Conservation (phyloP, 2,797 vertebrate species). For the Monodelphis domestica region DNA sequence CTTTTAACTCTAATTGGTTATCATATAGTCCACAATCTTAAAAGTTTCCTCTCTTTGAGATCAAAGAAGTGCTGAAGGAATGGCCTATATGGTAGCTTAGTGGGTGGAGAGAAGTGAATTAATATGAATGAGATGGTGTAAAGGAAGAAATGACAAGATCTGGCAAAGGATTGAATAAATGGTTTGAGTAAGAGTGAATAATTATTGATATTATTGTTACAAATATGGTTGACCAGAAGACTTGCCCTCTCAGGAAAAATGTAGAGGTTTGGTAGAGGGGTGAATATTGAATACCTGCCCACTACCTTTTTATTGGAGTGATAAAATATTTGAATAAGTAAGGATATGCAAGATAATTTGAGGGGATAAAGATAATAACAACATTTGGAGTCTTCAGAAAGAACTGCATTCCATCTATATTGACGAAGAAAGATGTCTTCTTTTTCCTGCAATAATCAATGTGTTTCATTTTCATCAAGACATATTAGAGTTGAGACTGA, state of each 20-base stretch:
- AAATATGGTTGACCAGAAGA: background rate
- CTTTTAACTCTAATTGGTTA: background rate
- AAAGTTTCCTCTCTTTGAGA: background rate
- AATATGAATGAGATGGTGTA: background rate
- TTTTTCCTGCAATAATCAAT: background rate
- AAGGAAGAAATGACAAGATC: background rate
- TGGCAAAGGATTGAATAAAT: background rate
- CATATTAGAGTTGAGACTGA: background rate
- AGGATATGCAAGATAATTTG: background rate
- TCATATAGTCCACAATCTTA: background rate
- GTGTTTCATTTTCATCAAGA: background rate
- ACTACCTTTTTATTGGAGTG: background rate
- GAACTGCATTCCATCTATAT: background rate
- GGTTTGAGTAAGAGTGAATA: background rate
- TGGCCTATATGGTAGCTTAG: background rate
- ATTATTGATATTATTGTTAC: background rate
- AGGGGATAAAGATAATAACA: background rate
- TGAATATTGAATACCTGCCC: background rate
- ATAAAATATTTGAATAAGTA: background rate
- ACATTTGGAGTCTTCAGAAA: background rate
- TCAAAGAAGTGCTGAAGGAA: background rate
- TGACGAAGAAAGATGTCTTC: background rate
- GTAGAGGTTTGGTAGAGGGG: background rate
- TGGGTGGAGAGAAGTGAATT: background rate
- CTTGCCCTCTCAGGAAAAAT: background rate